Evolutionary conservation across 2,888 invertebrate genomes (phyloP).

Genomic region (Rhodophaea formosa): DNA sequence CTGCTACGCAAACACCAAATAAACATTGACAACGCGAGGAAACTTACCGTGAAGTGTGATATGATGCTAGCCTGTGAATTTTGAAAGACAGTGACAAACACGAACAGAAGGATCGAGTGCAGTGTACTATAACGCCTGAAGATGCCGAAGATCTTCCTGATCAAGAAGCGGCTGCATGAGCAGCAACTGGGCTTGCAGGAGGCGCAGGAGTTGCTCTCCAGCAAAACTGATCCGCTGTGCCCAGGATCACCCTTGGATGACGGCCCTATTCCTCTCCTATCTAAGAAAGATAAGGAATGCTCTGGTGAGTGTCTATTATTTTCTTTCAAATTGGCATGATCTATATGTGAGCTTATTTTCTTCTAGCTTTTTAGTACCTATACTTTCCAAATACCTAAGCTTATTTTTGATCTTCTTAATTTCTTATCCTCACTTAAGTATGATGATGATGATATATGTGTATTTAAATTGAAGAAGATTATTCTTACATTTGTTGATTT

Average conservation of each 20-base stretch:
- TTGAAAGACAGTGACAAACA: constrained; percentile 69
- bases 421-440: not conserved
- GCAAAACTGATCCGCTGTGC: constrained; percentile 83
- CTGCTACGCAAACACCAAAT: constrained; percentile 56
- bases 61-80: constrained; percentile 72
- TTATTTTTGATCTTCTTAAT: not conserved
- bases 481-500: not conserved
- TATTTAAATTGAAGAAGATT: not conserved
- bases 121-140: constrained; percentile 64
- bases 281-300: constrained; percentile 74
- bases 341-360: not conserved
- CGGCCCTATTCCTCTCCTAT: constrained; percentile 83
- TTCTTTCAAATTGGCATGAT: not conserved
- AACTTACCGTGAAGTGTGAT: constrained; percentile 74
- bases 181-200: constrained; percentile 93
- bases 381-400: not conserved
- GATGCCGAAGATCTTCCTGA: constrained; percentile 97
- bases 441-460: not conserved
- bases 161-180: constrained; percentile 94
- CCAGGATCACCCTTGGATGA: constrained; percentile 80
- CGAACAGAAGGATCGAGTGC: constrained; percentile 69
- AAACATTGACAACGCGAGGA: constrained; percentile 72
- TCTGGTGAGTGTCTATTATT: constrained; percentile 53
- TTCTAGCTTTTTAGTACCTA: not conserved
- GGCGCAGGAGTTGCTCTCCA: constrained; percentile 87